Evolutionary conservation across 23 tunicate genomes (phyloP).

Genomic region (Ciona savignyi): DNA sequence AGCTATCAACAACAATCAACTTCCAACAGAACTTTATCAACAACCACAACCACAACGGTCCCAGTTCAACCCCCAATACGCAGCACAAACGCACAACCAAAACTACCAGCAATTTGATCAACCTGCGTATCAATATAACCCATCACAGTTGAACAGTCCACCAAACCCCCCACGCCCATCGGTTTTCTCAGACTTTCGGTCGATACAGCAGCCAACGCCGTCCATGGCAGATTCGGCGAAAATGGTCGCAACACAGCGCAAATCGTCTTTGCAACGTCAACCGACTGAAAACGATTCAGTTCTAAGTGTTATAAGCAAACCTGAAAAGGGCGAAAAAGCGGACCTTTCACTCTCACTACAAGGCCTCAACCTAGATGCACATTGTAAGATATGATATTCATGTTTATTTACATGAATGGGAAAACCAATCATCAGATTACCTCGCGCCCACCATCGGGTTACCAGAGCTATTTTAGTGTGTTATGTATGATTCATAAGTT

Average conservation of each 20-base stretch:
- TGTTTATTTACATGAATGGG: too few relatives aligned
- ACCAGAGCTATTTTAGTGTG: too few relatives aligned
- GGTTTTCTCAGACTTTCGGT: neutral
- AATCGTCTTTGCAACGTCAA: conserved; percentile 10
- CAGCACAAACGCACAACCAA: neutral
- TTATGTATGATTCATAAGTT: too few relatives aligned
- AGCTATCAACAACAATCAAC: neutral
- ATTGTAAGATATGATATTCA: conserved; percentile 20
- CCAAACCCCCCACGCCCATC: neutral
- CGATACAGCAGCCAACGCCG: neutral
- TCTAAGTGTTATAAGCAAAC: conserved; percentile 6
- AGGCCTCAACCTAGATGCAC: conserved; percentile 33
- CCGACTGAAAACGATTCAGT: conserved; percentile 77
- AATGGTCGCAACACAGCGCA: neutral
- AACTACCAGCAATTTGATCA: too few relatives aligned
- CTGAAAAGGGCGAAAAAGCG: neutral
- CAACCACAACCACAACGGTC: neutral
- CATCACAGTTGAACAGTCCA: neutral
- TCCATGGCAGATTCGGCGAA: neutral
- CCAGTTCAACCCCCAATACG: neutral
- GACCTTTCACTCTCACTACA: conserved; percentile 20
- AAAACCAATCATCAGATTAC: too few relatives aligned
- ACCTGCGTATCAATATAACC: neutral
- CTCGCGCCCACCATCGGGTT: too few relatives aligned
- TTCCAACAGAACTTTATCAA: neutral